Base-by-base conservation (phyloP, 2,797 vertebrate species). In the Anisognathus igniventris region DNA sequence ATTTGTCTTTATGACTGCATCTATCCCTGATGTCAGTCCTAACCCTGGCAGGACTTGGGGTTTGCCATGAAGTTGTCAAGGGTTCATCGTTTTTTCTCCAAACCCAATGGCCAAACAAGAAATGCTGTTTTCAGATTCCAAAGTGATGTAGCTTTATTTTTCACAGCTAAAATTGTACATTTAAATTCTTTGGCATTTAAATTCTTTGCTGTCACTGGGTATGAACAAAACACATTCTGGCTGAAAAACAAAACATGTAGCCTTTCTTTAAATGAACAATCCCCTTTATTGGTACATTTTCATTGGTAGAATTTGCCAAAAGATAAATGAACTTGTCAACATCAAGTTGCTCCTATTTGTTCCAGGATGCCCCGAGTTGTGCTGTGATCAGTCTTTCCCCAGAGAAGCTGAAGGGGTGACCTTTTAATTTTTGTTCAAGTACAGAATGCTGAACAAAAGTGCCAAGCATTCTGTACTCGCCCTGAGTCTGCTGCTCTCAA, bases 291-390 rank as follows among this genome's bases (percentile, higher is more conserved):
- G 62, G 61, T 95, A 75, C 54, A 30, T 79, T 71, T 86, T 88
- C 12, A n/a, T 61, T 68, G 62, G 51, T 14, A 53, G 42, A 73
- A 86, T 87, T 91, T 71, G 78, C 87, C 67, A 82, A 78, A 93
- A 85, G 45, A 82, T 50, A 83, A 88, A 94, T 85, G 65, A 92
- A 91, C 77, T 92, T 92, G 68, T 83, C 88, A 83, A 8, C 33
- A 33, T 57, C 31, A 66, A 79, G 60, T 73, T 78, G 44, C 62
- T 93, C 61, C 33, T 82, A 0, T 67, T 93, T 89, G 35, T 92
- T 70, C 45, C 47, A 53, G 39, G 66, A 50, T 80, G 56, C 79
- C 74, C n/a, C 4, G 23, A 66, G 51, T 76, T 18, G 10, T 93
- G 31, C 57, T 14, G 58, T 70, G 80, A 91, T 95, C 86, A 75